These are phyloP conservation scores for Tympanuchus pallidicinctus DNA, from an alignment of 2,113 vertebrate genomes.

Conservation along the genomic window DNA sequence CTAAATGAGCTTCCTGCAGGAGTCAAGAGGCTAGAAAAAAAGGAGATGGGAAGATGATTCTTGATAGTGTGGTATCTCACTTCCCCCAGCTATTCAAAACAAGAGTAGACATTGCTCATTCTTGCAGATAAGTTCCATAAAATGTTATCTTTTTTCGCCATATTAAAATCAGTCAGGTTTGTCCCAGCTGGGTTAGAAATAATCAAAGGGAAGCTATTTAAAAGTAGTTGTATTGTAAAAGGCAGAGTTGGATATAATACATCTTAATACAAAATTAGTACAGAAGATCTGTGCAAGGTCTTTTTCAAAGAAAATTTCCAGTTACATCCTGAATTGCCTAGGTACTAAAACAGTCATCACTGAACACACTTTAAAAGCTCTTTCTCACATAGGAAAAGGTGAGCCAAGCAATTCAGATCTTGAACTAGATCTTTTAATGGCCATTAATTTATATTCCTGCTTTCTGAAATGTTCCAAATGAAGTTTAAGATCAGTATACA, in stretches of 20 bases:
- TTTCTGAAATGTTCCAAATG: background rate
- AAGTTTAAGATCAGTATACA: background rate
- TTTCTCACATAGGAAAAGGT: background rate
- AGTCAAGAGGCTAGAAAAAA: background rate
- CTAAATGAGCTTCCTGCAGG: background rate
- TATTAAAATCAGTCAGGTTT: background rate
- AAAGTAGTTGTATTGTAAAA: background rate
- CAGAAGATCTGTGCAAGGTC: too few species aligned
- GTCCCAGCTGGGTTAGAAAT: background rate
- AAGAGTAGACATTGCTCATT: background rate
- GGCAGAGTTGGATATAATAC: background rate
- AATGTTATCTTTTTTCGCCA: background rate
- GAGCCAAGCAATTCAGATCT: background rate
- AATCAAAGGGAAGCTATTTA: background rate
- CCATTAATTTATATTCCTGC: background rate
- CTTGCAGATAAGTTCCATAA: background rate
- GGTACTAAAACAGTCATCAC: background rate
- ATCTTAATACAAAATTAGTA: background rate
- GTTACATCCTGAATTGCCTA: background rate
- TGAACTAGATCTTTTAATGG: background rate
- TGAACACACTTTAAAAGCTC: background rate
- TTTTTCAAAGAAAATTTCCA: background rate
- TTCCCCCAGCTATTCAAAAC: background rate
- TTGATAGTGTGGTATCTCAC: background rate
- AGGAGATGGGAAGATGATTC: background rate